Evolutionary conservation across 2,113 vertebrate genomes (phyloP).

Genomic region (Globicephala melas): DNA sequence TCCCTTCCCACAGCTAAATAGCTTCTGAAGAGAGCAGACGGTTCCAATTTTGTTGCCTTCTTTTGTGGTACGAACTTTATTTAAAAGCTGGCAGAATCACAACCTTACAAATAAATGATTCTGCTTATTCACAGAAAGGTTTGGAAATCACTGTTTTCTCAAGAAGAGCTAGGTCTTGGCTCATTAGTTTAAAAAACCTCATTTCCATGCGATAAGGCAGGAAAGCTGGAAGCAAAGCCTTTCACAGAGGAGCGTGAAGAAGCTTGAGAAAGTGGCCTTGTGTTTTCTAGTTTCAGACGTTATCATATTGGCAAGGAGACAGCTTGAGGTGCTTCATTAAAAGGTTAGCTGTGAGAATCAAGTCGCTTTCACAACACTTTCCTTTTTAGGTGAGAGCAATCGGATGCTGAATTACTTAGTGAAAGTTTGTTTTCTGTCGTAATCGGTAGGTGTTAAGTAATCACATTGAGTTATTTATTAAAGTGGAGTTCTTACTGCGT

Average conservation of each 20-base stretch:
- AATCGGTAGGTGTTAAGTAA: neutral
- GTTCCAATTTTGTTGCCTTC: neutral
- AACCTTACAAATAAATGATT: neutral
- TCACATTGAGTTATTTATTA: neutral
- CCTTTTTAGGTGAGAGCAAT: neutral
- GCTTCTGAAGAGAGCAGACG: neutral
- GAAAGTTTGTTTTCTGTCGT: neutral
- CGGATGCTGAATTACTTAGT: neutral
- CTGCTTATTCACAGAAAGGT: slow-evolving; percentile 20
- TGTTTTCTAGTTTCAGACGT: neutral
- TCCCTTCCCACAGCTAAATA: neutral
- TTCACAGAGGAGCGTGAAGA: neutral
- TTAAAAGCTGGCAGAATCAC: slow-evolving; percentile 41
- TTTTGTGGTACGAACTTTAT: slow-evolving; percentile 28
- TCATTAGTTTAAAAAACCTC: slow-evolving; percentile 28
- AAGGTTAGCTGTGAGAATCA: neutral
- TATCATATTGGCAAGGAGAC: slow-evolving; percentile 10
- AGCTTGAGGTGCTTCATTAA: neutral
- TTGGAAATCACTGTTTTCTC: slow-evolving; percentile 31
- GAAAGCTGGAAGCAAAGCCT: neutral
- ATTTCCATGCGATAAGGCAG: neutral
- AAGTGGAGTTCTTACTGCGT: neutral
- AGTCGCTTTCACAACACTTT: neutral
- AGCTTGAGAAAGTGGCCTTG: neutral
- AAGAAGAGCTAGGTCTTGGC: slow-evolving; percentile 12